Evolutionary conservation across 2,888 invertebrate genomes (phyloP).

Genomic region (Rotaria socialis): DNA sequence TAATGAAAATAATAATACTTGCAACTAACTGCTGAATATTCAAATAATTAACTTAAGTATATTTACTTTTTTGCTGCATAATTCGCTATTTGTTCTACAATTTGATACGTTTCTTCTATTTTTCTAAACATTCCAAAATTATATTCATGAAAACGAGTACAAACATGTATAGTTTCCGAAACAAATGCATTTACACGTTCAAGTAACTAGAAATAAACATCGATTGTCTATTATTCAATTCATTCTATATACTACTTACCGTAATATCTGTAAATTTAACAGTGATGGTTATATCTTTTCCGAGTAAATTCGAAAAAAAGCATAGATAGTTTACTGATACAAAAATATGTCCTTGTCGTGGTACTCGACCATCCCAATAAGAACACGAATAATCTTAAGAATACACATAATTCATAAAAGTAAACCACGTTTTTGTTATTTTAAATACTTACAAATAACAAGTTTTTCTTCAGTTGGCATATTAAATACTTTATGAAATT

Average conservation of each 20-base stretch:
- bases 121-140: slow-evolving; percentile 85
- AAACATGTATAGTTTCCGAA: slow-evolving; percentile 79
- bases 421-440: background rate
- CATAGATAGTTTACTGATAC: slow-evolving; percentile 91
- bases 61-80: slow-evolving; percentile 79
- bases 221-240: background rate
- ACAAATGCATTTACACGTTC: slow-evolving; percentile 64
- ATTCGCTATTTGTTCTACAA: slow-evolving; percentile 91
- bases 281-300: slow-evolving; percentile 78
- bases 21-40: background rate
- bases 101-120: slow-evolving; percentile 78
- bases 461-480: slow-evolving; percentile 88
- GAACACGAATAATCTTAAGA: slow-evolving; percentile 66
- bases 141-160: slow-evolving; percentile 76
- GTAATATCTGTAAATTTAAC: slow-evolving; percentile 85
- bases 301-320: slow-evolving; percentile 88
- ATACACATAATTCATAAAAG: no score
- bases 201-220: slow-evolving; percentile 54
- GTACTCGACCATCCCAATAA: slow-evolving; percentile 84
- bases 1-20: background rate
- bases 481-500: slow-evolving; percentile 81
- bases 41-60: background rate
- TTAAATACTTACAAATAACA: slow-evolving; percentile 75
- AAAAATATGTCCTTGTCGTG: slow-evolving; percentile 93
- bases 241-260: slow-evolving; percentile 55